Percentiles rank a stretch among this genome's conserved stretches.
Evolutionary conservation across 1,140 invertebrate species (phyloP).

Genomic region (Zophobas morio): DNA sequence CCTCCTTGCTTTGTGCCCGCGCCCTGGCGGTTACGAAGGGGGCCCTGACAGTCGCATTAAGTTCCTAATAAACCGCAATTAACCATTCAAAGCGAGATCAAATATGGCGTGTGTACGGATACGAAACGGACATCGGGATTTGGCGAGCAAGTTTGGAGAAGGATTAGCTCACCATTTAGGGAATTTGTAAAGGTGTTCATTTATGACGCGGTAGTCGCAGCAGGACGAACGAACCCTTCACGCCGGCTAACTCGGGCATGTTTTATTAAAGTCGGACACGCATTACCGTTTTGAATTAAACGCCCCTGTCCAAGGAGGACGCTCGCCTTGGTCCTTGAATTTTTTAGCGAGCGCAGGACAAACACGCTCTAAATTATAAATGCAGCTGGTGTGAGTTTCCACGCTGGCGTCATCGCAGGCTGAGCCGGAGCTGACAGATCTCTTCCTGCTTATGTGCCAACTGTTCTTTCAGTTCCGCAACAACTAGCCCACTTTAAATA

Average conservation of each 20-base stretch:
- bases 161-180: conserved; percentile 44
- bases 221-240: conserved; percentile 16
- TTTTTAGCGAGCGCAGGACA: conserved; percentile 11
- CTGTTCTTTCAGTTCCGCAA: conserved; percentile 42
- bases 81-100: conserved; percentile 43
- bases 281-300: neutral
- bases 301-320: neutral
- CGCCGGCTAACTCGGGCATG: conserved; percentile 27
- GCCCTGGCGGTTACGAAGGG: neutral
- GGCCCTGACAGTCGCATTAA: conserved; percentile 28
- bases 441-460: conserved; percentile 41
- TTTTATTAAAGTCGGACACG: conserved; percentile 38
- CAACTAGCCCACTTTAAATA: conserved; percentile 38
- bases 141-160: conserved; percentile 18
- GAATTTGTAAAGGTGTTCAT: conserved; percentile 49
- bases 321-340: neutral
- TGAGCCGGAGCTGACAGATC: conserved; percentile 19
- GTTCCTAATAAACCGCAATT: conserved; percentile 47
- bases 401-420: conserved; percentile 21
- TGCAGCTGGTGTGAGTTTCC: conserved; percentile 35
- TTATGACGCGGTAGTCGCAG: conserved; percentile 21
- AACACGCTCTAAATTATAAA: conserved; percentile 31
- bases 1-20: neutral
- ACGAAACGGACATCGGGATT: conserved; percentile 37
- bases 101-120: conserved; percentile 19